Base-by-base conservation (phyloP, 2,888 invertebrate species). In the Druceiella hillmani region DNA sequence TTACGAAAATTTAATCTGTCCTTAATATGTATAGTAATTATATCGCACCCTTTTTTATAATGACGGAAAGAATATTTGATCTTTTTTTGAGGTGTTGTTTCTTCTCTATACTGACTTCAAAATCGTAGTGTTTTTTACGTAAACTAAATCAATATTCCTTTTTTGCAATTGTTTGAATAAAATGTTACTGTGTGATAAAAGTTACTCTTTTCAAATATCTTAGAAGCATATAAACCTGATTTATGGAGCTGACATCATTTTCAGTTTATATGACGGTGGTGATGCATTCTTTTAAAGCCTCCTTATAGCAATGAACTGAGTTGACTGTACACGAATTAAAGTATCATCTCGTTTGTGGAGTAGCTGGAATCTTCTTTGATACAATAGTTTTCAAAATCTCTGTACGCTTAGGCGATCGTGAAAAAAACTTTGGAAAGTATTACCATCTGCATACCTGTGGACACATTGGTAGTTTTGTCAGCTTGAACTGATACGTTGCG, bases 261-360 rank as follows among this genome's bases (percentile, higher is more conserved):
- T 41, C 41, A 7, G 32, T 35, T 31, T 47, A 43, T 25, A 48
- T 30, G 17, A 51, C 47, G 41, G 25, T 38, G 27, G 46, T 45
- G 33, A 51, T 34, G 33, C 50, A 51, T 25, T 45, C 45, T 29
- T 44, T 41, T 22, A 51, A 29, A 33, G 33, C n/a, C 6, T 48
- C 41, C 25, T 36, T 39, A 27, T 49, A 28, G 31, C 34, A 37
- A 40, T 36, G 43, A 5, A 52, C 43, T 6, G 45, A 45, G 32
- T 48, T 43, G 7, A 52, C 48, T 13, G 39, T 42, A 12, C 46
- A 28, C 16, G 41, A 44, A 33, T 53, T 47, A 24, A 49, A 52
- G 36, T 51, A 47, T 46, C 45, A 51, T 36, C 40, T 34, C n/a
- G 45, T 45, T 17, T 40, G 32, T 11, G 32, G 35, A 22, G 38